These are phyloP conservation scores for Furnarius figulus DNA, from an alignment of 2,113 vertebrate genomes.

Conservation along the genomic window DNA sequence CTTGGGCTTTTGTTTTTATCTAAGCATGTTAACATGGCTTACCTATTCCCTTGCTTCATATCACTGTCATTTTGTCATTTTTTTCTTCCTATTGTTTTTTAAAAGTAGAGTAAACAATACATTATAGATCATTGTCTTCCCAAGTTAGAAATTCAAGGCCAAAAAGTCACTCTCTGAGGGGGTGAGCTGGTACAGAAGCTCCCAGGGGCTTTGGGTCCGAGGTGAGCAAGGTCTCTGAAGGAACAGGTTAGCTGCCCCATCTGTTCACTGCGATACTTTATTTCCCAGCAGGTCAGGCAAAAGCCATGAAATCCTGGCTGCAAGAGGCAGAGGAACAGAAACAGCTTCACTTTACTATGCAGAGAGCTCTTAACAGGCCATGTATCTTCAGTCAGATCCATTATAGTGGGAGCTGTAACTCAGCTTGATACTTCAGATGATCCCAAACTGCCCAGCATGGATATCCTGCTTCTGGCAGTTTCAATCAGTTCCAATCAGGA, in stretches of 20 bases:
- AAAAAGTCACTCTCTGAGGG: neutral
- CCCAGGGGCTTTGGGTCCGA: accelerated
- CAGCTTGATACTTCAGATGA: neutral
- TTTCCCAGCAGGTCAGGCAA: neutral
- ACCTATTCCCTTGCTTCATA: neutral
- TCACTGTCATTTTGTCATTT: neutral
- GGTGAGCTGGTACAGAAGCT: neutral
- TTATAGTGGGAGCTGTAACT: neutral
- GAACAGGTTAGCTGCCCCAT: neutral
- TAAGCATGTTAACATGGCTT: neutral
- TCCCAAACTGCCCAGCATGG: neutral
- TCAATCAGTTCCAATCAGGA: neutral
- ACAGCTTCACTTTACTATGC: neutral
- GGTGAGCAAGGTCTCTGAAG: neutral
- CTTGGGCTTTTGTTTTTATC: neutral
- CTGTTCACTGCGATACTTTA: neutral
- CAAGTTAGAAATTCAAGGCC: neutral
- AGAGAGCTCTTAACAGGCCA: neutral
- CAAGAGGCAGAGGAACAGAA: neutral
- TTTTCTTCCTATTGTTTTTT: neutral
- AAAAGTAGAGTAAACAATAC: neutral
- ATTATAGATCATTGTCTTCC: neutral
- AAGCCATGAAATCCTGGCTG: neutral
- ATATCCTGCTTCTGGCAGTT: neutral
- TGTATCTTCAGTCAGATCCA: accelerated